These are phyloP conservation scores for Strongylocentrotus purpuratus DNA, from an alignment of 35 echinoderm and acorn worm species.

Conservation along the genomic window DNA sequence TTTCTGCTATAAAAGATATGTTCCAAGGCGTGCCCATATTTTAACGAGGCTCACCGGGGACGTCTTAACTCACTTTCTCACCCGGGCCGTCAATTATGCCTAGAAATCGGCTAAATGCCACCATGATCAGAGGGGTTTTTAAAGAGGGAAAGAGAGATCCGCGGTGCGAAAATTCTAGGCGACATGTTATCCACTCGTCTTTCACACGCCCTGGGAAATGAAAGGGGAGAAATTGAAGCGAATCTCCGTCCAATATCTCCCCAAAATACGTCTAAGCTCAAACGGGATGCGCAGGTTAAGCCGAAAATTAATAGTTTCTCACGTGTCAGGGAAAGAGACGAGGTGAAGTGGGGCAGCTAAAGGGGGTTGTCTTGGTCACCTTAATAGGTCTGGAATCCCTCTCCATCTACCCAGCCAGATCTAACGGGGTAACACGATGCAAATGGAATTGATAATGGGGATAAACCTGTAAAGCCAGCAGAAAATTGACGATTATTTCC, in stretches of 20 bases:
- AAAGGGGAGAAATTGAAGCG: conserved; percentile 1
- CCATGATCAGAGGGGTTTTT: not conserved
- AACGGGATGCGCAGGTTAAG: conserved; percentile 25
- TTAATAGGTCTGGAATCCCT: conserved; percentile 39
- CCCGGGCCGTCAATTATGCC: not conserved
- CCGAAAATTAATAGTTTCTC: conserved; percentile 48
- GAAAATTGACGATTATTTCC: conserved; percentile 13
- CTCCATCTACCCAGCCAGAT: not conserved
- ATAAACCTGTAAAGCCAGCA: not conserved
- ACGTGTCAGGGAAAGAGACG: not conserved
- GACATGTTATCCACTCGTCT: conserved; percentile 34
- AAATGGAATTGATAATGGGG: conserved; percentile 11
- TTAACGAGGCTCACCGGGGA: not conserved
- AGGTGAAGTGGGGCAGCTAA: conserved; percentile 4
- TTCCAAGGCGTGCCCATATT: not conserved
- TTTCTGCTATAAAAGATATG: not conserved
- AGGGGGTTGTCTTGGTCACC: not conserved
- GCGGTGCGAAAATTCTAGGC: not conserved
- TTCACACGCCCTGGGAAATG: conserved; percentile 29
- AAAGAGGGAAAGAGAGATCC: not conserved
- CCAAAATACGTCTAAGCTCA: not conserved
- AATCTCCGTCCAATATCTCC: conserved; percentile 30
- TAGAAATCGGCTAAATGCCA: not conserved
- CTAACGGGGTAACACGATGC: not conserved
- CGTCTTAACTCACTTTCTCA: not conserved